phyloP scores from a whole-genome alignment of 2,797 vertebrate species.

The Malurus splendens region DNA sequence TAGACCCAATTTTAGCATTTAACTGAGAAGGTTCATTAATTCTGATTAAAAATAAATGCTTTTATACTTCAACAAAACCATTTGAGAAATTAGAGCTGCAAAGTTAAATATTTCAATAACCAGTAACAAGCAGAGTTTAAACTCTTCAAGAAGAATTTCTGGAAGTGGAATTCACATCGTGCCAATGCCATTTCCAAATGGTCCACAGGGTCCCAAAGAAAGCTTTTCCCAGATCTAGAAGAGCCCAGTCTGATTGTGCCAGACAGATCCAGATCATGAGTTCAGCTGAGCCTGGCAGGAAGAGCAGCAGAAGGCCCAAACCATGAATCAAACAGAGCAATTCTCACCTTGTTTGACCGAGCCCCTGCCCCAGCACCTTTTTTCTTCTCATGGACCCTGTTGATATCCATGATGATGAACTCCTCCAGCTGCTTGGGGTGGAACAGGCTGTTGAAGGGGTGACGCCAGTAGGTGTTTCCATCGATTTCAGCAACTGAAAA shows the following conservation, averaged over 20 bases:
- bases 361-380: slow-evolving; percentile 85
- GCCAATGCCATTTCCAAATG: neutral
- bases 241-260: neutral
- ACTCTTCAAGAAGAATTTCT: neutral
- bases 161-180: neutral
- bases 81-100: neutral
- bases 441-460: slow-evolving; percentile 89
- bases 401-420: slow-evolving; percentile 93
- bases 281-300: neutral
- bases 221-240: neutral
- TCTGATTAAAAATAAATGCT: neutral
- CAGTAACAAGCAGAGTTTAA: neutral
- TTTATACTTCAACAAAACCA: neutral
- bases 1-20: neutral
- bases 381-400: slow-evolving; percentile 77
- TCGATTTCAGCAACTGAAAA: slow-evolving; percentile 90
- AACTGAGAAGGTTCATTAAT: neutral
- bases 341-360: slow-evolving; percentile 85
- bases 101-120: neutral
- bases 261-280: neutral
- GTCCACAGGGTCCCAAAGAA: neutral
- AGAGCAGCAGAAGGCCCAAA: neutral
- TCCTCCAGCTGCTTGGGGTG: slow-evolving; percentile 91
- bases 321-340: fast-evolving
- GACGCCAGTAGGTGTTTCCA: slow-evolving; percentile 88